Evolutionary conservation across 2,888 invertebrate genomes (phyloP).

Genomic region (Lithophane semibrunnea): DNA sequence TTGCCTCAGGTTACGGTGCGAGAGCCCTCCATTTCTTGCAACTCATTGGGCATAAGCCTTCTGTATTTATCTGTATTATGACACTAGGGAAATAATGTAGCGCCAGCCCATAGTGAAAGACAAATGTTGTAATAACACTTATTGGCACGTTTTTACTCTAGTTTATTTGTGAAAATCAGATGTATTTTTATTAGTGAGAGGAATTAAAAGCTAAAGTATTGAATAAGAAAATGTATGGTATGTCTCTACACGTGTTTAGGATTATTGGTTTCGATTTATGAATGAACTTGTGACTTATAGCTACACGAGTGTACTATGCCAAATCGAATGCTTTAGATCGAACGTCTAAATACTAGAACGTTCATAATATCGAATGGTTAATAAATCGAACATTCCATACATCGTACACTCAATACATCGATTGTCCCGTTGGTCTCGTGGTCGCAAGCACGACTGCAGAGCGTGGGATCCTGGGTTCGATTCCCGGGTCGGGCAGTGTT

Average conservation of each 20-base stretch:
- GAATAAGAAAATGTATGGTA: background rate
- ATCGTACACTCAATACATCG: too few species aligned
- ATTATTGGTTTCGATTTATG: background rate
- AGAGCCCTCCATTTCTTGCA: background rate
- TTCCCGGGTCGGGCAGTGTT: too few species aligned
- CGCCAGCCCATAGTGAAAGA: constrained; percentile 36
- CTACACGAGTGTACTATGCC: too few species aligned
- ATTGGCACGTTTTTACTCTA: constrained; percentile 38
- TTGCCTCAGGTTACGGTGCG: too few species aligned
- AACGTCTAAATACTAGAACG: too few species aligned
- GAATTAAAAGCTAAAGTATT: background rate
- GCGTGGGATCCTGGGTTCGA: too few species aligned
- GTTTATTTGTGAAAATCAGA: constrained; percentile 30
- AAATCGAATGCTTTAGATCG: too few species aligned
- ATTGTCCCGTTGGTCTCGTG: too few species aligned
- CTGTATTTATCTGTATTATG: background rate
- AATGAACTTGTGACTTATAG: background rate
- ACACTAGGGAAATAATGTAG: constrained; percentile 23
- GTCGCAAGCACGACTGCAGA: too few species aligned
- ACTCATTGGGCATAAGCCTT: background rate
- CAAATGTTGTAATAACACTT: constrained; percentile 39
- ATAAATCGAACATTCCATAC: too few species aligned
- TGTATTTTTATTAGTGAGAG: background rate
- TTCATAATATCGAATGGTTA: too few species aligned
- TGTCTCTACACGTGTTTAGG: background rate